Base-by-base conservation (phyloP, 1,140 invertebrate species). In the Hypothenemus hampei region DNA sequence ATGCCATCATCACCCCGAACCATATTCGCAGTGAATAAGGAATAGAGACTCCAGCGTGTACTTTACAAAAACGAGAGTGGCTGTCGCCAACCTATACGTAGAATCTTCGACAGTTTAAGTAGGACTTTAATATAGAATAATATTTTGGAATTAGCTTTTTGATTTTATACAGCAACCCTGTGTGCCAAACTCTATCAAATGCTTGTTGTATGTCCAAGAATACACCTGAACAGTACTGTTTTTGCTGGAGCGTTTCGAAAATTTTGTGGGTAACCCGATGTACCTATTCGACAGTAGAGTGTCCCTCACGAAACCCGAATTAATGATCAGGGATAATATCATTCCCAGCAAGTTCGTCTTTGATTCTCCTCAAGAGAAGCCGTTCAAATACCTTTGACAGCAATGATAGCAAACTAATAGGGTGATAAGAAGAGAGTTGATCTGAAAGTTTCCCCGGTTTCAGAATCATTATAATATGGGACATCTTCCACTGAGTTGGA, bases 11-110 rank as follows among this genome's bases (percentile, higher is more conserved):
- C 58, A 8, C 47, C 54, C 3, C 31, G 43, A n/a, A 51, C 29
- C 23, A 64, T 20, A 24, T 67, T 53, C 3, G 53, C 29, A 10
- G 55, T 61, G 31, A 44, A 66, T 4, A 68, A 26, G n/a, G 41
- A 50, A 31, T 58, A 66, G 63, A 61, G 0, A 68, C 63, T 18
- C 61, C 60, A 11, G 61, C 60, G 26, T 54, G 19, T 10, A 39
- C 15, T 15, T 11, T 4, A 21, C 16, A n/a, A 19, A 24, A 5
- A 13, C 10, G 18, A 15, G 33, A 50, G 6, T 29, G 6, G 6
- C 6, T 6, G 6, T 29, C n/a, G n/a, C 26, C n/a, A 29, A 29
- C 26, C 26, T n/a, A n/a, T 29, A 29, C 26, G n/a, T 29, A 29
- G n/a, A 29, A 29, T 29, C n/a, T 29, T 29, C 26, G 26, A n/a